A percentile compares a stretch with the other conserved stretches of the same genome.
These are phyloP conservation scores for Bradypodion pumilum DNA, from an alignment of 2,797 vertebrate species.

Conservation along the genomic window DNA sequence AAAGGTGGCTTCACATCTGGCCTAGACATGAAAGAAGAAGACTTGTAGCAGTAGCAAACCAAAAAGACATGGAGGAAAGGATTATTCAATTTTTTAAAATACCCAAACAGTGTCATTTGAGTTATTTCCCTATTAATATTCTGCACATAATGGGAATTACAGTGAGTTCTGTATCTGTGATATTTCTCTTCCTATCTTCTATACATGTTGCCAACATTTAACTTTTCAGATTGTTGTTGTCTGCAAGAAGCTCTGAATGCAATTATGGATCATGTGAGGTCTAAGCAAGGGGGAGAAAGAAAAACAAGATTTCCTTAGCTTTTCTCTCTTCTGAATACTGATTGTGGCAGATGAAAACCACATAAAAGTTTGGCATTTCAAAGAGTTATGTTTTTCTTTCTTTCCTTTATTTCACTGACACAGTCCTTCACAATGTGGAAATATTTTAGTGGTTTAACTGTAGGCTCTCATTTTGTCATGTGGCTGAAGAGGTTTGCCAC, in stretches of 20 bases:
- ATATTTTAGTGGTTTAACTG: constrained; percentile 27
- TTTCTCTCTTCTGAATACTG: neutral
- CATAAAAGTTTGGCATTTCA: neutral
- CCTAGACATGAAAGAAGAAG: no score
- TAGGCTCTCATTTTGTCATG: neutral
- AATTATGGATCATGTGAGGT: neutral
- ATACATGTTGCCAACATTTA: neutral
- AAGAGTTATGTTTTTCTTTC: constrained; percentile 16
- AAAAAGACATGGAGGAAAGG: neutral
- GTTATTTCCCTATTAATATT: neutral
- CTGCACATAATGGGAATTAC: neutral
- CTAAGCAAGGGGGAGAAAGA: neutral
- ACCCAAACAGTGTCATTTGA: neutral
- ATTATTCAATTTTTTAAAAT: neutral
- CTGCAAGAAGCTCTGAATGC: constrained; percentile 25
- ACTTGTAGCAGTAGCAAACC: neutral
- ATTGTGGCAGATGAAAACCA: neutral
- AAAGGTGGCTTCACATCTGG: no score
- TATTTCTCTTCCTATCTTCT: neutral
- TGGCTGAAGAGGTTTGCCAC: neutral
- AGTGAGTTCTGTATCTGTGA: neutral
- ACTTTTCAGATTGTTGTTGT: constrained; percentile 18
- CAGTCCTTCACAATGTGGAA: constrained; percentile 23
- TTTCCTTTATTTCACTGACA: neutral
- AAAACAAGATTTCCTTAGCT: neutral